Evolutionary conservation across 2,113 vertebrate species (phyloP).

Genomic region (Salvelinus fontinalis): DNA sequence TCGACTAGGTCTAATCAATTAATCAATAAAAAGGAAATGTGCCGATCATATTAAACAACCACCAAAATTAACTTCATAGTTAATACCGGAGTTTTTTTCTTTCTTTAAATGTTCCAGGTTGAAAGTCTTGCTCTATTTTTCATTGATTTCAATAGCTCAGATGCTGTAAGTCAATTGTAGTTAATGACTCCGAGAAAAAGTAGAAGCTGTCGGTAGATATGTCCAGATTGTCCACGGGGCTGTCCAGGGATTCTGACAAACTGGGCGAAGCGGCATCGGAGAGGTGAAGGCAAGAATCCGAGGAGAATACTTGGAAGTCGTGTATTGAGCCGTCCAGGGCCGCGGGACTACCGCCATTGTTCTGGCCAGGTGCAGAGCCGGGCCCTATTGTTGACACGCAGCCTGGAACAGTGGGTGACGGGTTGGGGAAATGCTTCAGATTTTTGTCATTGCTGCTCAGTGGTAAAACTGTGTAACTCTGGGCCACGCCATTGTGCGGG

Average conservation of each 20-base stretch:
- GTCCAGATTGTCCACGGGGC: slow-evolving; percentile 80
- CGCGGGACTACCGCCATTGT: slow-evolving; percentile 95
- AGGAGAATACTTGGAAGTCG: slow-evolving; percentile 93
- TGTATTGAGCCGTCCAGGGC: slow-evolving; percentile 95
- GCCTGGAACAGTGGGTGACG: slow-evolving; percentile 97
- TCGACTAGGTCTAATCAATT: slow-evolving; percentile 64
- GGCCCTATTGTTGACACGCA: slow-evolving; percentile 96
- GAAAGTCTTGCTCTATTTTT: background rate
- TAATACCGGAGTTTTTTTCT: slow-evolving; percentile 64
- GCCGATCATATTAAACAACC: slow-evolving; percentile 70
- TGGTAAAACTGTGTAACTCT: slow-evolving; percentile 87
- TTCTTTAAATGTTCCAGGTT: slow-evolving; percentile 27
- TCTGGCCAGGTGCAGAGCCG: slow-evolving; percentile 93
- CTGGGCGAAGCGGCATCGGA: slow-evolving; percentile 94
- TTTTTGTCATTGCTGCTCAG: slow-evolving; percentile 99
- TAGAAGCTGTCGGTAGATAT: slow-evolving; percentile 96
- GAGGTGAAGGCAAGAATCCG: slow-evolving; percentile 97
- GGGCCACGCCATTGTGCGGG: slow-evolving; percentile 89
- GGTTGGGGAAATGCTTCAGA: slow-evolving; percentile 98
- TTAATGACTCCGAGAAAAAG: slow-evolving; percentile 98
- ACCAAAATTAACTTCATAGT: slow-evolving; percentile 37
- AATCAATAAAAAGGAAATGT: slow-evolving; percentile 72
- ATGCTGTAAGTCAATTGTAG: slow-evolving; percentile 97
- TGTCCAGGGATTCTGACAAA: slow-evolving; percentile 93
- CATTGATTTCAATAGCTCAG: slow-evolving; percentile 89